Evolutionary conservation across 35 echinoderm and acorn worm genomes (phyloP).

Genomic region (Ophiothrix spiculata): DNA sequence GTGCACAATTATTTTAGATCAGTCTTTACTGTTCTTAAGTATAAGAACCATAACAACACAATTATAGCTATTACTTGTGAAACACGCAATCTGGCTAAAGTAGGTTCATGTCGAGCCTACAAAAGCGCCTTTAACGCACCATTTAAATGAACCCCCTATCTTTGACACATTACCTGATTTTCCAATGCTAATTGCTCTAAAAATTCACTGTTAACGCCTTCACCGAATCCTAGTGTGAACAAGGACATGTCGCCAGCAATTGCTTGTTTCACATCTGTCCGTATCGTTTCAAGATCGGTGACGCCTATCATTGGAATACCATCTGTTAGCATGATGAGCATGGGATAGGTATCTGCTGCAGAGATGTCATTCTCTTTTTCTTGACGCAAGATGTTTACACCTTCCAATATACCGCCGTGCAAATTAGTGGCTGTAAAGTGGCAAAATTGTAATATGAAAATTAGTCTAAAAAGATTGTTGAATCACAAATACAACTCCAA

Average conservation of each 20-base stretch:
- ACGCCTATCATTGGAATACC: conserved; percentile 62
- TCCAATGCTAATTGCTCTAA: conserved; percentile 48
- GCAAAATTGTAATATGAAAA: background rate
- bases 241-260: conserved; percentile 50
- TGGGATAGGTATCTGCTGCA: conserved; percentile 29
- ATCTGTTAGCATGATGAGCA: conserved; percentile 86
- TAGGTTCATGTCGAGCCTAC: too few relatives aligned
- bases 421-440: conserved; percentile 73
- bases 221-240: conserved; percentile 69
- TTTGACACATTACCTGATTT: conserved; percentile 53
- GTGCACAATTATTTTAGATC: too few relatives aligned
- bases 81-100: too few relatives aligned
- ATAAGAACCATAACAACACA: too few relatives aligned
- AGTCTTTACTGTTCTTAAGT: too few relatives aligned
- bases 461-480: too few relatives aligned
- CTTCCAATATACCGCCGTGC: conserved; percentile 53
- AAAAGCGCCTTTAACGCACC: too few relatives aligned
- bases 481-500: too few relatives aligned
- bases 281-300: conserved; percentile 20
- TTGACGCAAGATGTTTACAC: conserved; percentile 27
- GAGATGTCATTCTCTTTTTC: background rate
- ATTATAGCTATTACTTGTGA: too few relatives aligned
- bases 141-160: too few relatives aligned
- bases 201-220: conserved; percentile 48
- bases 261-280: background rate